phyloP scores from a whole-genome alignment of 1,140 invertebrate genomes.

The Lepidurus packardi region DNA sequence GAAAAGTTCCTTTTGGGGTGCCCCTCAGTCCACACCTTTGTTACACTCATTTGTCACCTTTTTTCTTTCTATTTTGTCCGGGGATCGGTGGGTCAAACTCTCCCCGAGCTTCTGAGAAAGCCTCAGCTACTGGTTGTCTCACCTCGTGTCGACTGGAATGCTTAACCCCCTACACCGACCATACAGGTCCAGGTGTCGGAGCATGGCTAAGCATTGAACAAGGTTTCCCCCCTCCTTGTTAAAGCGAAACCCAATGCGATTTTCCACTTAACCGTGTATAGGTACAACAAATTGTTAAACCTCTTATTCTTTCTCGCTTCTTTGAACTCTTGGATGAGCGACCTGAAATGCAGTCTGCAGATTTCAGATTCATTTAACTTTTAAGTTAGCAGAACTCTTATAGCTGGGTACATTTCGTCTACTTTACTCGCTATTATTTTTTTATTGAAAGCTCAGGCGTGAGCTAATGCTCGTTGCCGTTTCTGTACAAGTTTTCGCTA shows the following conservation, averaged over 20 bases:
- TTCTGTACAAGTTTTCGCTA: too few species aligned
- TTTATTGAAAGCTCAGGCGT: too few species aligned
- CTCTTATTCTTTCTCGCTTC: not conserved
- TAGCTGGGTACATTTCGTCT: not conserved
- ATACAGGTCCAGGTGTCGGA: not conserved
- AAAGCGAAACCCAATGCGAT: not conserved
- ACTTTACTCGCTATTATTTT: not conserved
- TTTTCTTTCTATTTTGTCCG: not conserved
- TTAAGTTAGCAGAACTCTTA: not conserved
- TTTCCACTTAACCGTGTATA: slow-evolving; percentile 15
- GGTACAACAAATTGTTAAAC: slow-evolving; percentile 8
- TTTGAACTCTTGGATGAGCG: not conserved
- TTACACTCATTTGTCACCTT: slow-evolving; percentile 19
- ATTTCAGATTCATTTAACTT: not conserved
- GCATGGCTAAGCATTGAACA: not conserved
- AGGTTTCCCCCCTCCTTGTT: not conserved
- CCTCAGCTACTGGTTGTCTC: not conserved
- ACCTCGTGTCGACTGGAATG: not conserved
- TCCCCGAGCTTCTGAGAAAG: not conserved
- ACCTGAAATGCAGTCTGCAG: not conserved
- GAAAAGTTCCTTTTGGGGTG: not conserved
- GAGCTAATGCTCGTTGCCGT: too few species aligned
- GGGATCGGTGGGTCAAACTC: not conserved
- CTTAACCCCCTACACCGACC: not conserved
- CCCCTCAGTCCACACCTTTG: not conserved